Evolutionary conservation across 2,113 vertebrate species (phyloP).

Genomic region (Azemiops feae): DNA sequence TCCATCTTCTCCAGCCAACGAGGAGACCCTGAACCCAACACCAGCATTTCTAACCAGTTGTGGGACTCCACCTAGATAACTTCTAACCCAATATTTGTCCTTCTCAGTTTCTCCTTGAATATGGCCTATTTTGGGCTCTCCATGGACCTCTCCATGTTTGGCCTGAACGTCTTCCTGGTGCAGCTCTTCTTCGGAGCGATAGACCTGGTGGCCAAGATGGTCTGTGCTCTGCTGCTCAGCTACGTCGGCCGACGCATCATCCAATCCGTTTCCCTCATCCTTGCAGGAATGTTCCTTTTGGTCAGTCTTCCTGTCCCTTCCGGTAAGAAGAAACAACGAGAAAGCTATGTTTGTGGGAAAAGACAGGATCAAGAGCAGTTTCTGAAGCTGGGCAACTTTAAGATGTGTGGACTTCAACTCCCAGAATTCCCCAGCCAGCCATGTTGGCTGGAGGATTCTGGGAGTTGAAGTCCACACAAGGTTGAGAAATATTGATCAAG

Average conservation of each 20-base stretch:
- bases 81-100: neutral
- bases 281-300: conserved; percentile 8
- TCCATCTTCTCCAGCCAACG: neutral
- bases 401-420: neutral
- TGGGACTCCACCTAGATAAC: neutral
- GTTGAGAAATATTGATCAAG: too few species aligned
- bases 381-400: neutral
- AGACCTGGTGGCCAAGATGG: conserved; percentile 22
- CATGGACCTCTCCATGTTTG: conserved; percentile 23
- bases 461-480: neutral
- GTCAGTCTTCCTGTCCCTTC: conserved; percentile 3
- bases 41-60: neutral
- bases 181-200: conserved; percentile 17
- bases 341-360: neutral
- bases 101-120: conserved; percentile 16
- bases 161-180: conserved; percentile 8
- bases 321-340: neutral
- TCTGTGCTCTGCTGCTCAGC: neutral
- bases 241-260: conserved; percentile 3
- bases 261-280: conserved; percentile 3
- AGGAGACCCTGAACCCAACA: neutral
- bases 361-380: neutral
- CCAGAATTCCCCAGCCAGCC: neutral
- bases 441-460: neutral
- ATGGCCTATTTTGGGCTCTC: conserved; percentile 28